Evolutionary conservation across 2,888 invertebrate species (phyloP), one percentile per base, ranked within the genome.

Genomic region (Megamerina dolium): DNA sequence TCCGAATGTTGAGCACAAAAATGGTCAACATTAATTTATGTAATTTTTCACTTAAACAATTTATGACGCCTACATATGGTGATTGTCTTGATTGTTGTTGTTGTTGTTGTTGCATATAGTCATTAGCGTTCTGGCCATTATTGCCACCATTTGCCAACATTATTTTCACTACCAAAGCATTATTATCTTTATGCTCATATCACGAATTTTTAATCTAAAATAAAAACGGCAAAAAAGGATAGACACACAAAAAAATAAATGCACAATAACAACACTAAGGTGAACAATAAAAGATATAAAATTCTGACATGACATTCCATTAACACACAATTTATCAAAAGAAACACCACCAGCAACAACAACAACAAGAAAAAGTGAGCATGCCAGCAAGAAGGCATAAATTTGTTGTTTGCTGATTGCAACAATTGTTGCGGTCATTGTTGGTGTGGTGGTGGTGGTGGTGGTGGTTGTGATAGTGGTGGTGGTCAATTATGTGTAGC

Each of bases 271-370:
- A n/a, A n/a, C n/a, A n/a, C n/a, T n/a, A n/a, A n/a, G n/a, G n/a
- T n/a, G n/a, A n/a, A 60, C 46, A 47, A 50, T 40, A 48, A 51
- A 50, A 55, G 49, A 58, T 57, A 57, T 59, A 60, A 58, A 51
- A 60, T 55, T 59, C 56, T 58, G 58, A 66, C 67, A 65, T 64
- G 66, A 60, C 67, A 67, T 65, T 65, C 64, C 67, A 65, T 65
- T 65, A 67, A 61, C 67, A 65, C 64, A 66, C 63, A 60, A 67
- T 65, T 64, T 63, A 65, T 67, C 67, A 64, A 43, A 53, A 38
- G 45, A 33, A 50, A 49, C 47, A n/a, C n/a, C n/a, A n/a, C n/a
- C n/a, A n/a, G n/a, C n/a, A n/a, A n/a, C n/a, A n/a, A n/a, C n/a
- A n/a, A n/a, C n/a, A n/a, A n/a, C n/a, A n/a, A n/a, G n/a, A n/a